Base-by-base conservation (phyloP, 2,888 invertebrate genomes). In the Abscondita cerata region DNA sequence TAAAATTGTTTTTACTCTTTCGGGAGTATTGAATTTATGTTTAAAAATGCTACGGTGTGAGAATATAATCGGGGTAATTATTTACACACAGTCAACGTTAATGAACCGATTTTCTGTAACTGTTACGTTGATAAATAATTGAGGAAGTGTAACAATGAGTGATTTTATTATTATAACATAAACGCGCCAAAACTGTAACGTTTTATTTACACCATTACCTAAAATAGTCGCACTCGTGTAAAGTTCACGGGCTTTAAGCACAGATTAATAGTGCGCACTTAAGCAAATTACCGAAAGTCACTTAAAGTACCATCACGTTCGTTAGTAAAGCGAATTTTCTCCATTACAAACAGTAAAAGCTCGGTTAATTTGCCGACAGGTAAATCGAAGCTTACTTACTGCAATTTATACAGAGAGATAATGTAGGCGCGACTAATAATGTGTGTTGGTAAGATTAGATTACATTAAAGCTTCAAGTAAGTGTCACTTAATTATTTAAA, bases 381-480 rank as follows among this genome's bases (percentile, higher is more conserved):
- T 64, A 61, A 58, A 62, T 65, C 52, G 54, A 40, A 47, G 36
- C 61, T 52, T 25, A 38, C 55, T 55, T 59, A 20, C 13, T 46
- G 44, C 58, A 57, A 57, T 50, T 57, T 57, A 51, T 41, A 40
- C 41, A 40, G 52, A 44, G 52, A 52, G 59, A 55, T 50, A 50
- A 56, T 51, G 55, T 34, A 62, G 59, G 59, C 65, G 62, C 46
- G 56, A 62, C 65, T 65, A 65, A 65, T 65, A 59, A 65, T 56
- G 59, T 62, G 58, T 50, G 55, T 59, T 53, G 51, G 52, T 47
- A 52, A 54, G 53, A 38, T 59, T 59, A 57, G 57, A 50, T 44
- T 33, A 41, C 12, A 41, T 9, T 16, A 15, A 41, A 25, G 25
- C 25, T 25, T 9, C 2, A 48, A 48, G 25, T 5, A 18, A 18